phyloP scores from a whole-genome alignment of 2,888 invertebrate genomes.

The Entomobrya multifasciata region DNA sequence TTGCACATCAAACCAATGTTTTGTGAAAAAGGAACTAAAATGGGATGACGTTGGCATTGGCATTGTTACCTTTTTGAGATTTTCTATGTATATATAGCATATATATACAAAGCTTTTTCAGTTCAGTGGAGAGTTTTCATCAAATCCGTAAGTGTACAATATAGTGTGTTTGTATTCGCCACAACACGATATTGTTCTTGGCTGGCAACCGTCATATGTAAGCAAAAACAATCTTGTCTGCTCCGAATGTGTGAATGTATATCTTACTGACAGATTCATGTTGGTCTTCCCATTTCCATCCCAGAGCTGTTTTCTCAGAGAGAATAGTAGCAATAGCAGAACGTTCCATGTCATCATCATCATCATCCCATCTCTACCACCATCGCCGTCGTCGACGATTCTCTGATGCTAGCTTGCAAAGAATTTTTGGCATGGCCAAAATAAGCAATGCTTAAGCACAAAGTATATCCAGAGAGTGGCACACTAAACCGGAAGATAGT shows the following conservation, averaged over 20 bases:
- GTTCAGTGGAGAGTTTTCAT: too few species aligned
- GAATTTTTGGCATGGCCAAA: slow-evolving; percentile 45
- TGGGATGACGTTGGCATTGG: slow-evolving; percentile 55
- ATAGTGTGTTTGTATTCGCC: slow-evolving; percentile 16
- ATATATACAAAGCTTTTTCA: neutral
- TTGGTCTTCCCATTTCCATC: slow-evolving; percentile 41
- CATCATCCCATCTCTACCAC: neutral
- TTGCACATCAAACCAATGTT: neutral
- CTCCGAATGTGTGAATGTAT: slow-evolving; percentile 12
- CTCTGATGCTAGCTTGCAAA: neutral
- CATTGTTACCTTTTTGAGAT: slow-evolving; percentile 28
- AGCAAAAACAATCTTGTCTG: slow-evolving; percentile 29
- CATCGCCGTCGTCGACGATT: neutral
- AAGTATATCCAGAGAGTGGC: slow-evolving; percentile 46
- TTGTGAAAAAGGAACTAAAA: slow-evolving; percentile 5
- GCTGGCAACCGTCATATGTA: slow-evolving; percentile 46
- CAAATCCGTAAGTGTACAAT: neutral
- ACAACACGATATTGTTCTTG: slow-evolving; percentile 34
- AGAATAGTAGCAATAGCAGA: neutral
- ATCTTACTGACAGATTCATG: slow-evolving; percentile 52
- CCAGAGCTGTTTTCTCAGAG: neutral
- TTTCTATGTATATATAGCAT: neutral
- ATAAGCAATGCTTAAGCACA: slow-evolving; percentile 32
- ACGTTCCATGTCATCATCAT: slow-evolving; percentile 31
- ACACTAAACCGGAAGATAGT: slow-evolving; percentile 45